Conservation (phyloP, 2,888 invertebrate species). For the Synergus laeviventris region DNA sequence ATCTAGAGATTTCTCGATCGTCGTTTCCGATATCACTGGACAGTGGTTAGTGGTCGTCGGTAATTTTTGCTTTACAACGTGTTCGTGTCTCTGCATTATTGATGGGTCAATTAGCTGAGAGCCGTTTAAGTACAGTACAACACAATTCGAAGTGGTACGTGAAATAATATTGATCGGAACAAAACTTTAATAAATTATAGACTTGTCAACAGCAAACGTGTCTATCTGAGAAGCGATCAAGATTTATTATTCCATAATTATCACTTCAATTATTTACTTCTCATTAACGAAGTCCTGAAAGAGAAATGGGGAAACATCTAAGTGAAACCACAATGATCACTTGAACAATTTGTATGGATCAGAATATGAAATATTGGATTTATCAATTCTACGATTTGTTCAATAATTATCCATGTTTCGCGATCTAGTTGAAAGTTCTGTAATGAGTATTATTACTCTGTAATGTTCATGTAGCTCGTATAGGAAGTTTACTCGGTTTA, state of each 20-base stretch:
- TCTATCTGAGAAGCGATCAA: background rate
- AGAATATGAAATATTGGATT: background rate
- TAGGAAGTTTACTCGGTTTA: background rate
- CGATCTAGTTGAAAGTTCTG: background rate
- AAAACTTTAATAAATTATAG: slow-evolving; percentile 25
- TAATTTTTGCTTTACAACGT: slow-evolving; percentile 64
- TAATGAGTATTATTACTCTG: background rate
- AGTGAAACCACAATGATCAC: background rate
- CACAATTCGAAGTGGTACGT: slow-evolving; percentile 6
- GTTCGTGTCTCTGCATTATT: slow-evolving; percentile 59
- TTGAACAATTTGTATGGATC: too few species aligned
- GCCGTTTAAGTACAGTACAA: slow-evolving; percentile 13
- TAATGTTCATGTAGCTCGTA: background rate
- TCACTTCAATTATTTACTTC: background rate
- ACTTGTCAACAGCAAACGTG: slow-evolving; percentile 11
- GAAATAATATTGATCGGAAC: slow-evolving; percentile 26
- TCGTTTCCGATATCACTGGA: slow-evolving; percentile 57
- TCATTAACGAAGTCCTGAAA: background rate
- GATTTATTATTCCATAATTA: background rate
- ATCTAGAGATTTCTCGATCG: slow-evolving; percentile 59
- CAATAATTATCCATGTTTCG: background rate
- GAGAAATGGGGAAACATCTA: background rate
- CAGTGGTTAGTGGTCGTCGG: slow-evolving; percentile 51
- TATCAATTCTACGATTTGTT: background rate
- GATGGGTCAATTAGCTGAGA: slow-evolving; percentile 57